A percentile compares a stretch with the other conserved stretches of the same genome.
Conservation (phyloP, 2,888 invertebrate species). For the Drosophila testacea region DNA sequence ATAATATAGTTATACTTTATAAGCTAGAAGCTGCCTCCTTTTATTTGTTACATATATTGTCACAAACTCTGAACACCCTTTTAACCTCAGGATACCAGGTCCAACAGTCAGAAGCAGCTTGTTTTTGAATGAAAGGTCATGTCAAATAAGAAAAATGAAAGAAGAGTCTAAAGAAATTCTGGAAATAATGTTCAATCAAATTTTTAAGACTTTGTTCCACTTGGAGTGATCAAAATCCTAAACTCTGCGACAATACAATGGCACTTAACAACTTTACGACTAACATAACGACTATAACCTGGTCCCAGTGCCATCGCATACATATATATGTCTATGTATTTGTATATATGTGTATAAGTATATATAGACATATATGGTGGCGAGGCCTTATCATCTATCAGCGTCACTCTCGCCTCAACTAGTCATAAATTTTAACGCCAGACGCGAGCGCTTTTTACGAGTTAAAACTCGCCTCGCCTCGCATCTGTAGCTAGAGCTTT, state of each 20-base stretch:
- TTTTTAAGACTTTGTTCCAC: constrained; percentile 15
- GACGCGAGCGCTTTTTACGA: constrained; percentile 54
- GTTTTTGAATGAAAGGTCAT: not conserved
- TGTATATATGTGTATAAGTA: constrained; percentile 4
- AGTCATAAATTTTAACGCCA: constrained; percentile 62
- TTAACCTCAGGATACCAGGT: too few relatives aligned
- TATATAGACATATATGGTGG: constrained; percentile 8
- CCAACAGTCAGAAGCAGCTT: not conserved
- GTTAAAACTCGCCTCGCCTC: constrained; percentile 29
- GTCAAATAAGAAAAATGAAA: too few relatives aligned
- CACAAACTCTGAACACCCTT: too few relatives aligned
- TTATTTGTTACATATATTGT: too few relatives aligned
- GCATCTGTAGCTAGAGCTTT: constrained; percentile 18
- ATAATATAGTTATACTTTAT: too few relatives aligned
- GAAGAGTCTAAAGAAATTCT: not conserved
- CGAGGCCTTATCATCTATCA: constrained; percentile 59
- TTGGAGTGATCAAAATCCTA: constrained; percentile 7
- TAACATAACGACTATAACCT: constrained; percentile 37
- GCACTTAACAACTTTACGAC: constrained; percentile 43
- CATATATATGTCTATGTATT: not conserved
- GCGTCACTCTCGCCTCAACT: constrained; percentile 58
- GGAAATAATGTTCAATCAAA: constrained; percentile 5
- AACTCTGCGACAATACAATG: constrained; percentile 21
- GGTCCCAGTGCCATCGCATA: constrained; percentile 13
- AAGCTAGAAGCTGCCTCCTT: too few relatives aligned